Evolutionary conservation across 2,113 vertebrate genomes (phyloP).

Genomic region (Chloebia gouldiae): DNA sequence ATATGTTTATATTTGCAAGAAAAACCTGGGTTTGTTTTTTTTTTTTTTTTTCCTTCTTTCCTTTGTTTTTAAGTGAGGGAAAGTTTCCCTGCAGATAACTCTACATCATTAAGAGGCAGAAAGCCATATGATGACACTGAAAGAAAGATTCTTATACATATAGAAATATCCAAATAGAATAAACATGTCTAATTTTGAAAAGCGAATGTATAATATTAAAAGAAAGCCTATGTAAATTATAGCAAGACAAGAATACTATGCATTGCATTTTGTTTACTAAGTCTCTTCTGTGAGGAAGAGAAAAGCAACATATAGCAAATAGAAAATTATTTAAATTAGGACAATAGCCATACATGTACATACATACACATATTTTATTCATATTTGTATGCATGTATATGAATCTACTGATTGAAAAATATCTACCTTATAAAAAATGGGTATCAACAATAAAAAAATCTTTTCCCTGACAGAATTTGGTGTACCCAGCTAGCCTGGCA

Average conservation of each 20-base stretch:
- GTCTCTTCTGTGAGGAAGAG: background rate
- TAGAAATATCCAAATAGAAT: background rate
- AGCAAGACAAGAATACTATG: background rate
- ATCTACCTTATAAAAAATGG: background rate
- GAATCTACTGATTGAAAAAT: background rate
- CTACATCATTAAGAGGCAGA: background rate
- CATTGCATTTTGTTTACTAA: background rate
- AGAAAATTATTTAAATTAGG: background rate
- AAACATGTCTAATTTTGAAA: background rate
- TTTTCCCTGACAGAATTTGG: background rate
- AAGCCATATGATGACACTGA: background rate
- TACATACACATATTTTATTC: background rate
- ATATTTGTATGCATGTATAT: background rate
- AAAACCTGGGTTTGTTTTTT: accelerated
- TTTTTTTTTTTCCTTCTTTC: background rate
- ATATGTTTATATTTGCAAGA: background rate
- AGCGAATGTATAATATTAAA: background rate
- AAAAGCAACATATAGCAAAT: background rate
- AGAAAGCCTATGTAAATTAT: background rate
- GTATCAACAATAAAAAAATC: background rate
- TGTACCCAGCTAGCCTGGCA: background rate
- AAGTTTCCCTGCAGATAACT: background rate
- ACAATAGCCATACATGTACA: background rate
- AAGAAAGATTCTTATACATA: background rate
- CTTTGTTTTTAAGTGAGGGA: background rate